Conservation (phyloP, 1,140 invertebrate species). For the Hycleus cichorii region DNA sequence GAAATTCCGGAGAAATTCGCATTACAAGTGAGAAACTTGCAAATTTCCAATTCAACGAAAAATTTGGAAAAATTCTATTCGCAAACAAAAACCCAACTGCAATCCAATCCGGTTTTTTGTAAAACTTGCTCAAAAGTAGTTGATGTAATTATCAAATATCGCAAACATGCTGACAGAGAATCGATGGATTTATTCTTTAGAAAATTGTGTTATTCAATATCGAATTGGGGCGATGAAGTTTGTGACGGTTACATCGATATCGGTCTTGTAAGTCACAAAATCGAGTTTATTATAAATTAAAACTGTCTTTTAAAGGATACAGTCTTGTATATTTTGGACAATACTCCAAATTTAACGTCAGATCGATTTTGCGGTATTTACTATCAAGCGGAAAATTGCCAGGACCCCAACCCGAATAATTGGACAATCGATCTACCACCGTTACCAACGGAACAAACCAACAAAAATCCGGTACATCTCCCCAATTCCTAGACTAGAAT, state of each 20-base stretch:
- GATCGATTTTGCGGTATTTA: constrained; percentile 26
- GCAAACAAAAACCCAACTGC: too few species aligned
- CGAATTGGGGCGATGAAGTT: background rate
- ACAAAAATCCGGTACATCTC: background rate
- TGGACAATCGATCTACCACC: constrained; percentile 29
- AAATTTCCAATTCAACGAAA: too few species aligned
- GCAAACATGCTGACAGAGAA: constrained; percentile 7
- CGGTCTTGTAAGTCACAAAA: constrained; percentile 13
- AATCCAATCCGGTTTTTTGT: too few species aligned
- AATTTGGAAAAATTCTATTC: too few species aligned
- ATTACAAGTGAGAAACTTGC: too few species aligned
- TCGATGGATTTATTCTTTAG: constrained; percentile 19
- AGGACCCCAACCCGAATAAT: constrained; percentile 22
- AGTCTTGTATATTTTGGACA: constrained; percentile 30
- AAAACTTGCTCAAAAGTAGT: too few species aligned
- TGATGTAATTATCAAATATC: too few species aligned
- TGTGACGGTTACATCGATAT: constrained; percentile 20
- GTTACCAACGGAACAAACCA: background rate
- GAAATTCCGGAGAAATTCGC: too few species aligned
- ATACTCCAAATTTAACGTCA: constrained; percentile 26
- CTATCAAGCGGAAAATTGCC: constrained; percentile 23
- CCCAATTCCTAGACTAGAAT: background rate
- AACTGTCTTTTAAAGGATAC: constrained; percentile 19
- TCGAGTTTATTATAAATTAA: background rate
- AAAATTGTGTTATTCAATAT: constrained; percentile 14